Evolutionary conservation across 2,888 invertebrate genomes (phyloP), one percentile per base, ranked within the genome.

Genomic region (Tromatobia lineatoria): DNA sequence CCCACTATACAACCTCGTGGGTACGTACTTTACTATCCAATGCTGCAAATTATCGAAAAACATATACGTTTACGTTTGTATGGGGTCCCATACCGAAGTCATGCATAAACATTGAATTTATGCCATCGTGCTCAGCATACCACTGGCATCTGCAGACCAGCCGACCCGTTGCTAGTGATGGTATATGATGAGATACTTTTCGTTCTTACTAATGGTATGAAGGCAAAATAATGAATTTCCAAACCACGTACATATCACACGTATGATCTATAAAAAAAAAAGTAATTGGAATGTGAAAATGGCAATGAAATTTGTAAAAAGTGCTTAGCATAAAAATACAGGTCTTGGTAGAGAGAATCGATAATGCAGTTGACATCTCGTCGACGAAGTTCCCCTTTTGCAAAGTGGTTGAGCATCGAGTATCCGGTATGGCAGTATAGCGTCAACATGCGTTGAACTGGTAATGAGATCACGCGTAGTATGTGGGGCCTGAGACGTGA

Each of bases 11-110:
- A 61, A 77, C 76, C 76, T 71, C 7, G 47, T 52, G 76, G 76
- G 10, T 29, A 81, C 47, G 78, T 78, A 78, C 66, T 71, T 78
- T 78, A 73, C 76, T 52, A 81, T 78, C 70, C 70, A 54, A 78
- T 70, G 77, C 74, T 78, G 74, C 81, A 78, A 84, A 84, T 84
- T 84, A 84, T 81, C 70, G 66, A 20, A 70, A 71, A 69, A 80
- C 70, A 66, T 70, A 57, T 69, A 81, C 73, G 54, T 71, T 84
- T 77, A 77, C 47, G 74, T 78, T 84, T 76, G 67, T 66, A 80
- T 80, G 20, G 69, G 76, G 61, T 69, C 52, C 34, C 47, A 71
- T 29, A 50, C 70, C 18, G 54, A 20, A 83, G 64, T 75, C 75
- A 80, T 83, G 67, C 80, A 77, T 61, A 69, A 80, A 67, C 77